Base-by-base conservation (phyloP, 1,140 invertebrate species). In the Drosophila parabipectinata region DNA sequence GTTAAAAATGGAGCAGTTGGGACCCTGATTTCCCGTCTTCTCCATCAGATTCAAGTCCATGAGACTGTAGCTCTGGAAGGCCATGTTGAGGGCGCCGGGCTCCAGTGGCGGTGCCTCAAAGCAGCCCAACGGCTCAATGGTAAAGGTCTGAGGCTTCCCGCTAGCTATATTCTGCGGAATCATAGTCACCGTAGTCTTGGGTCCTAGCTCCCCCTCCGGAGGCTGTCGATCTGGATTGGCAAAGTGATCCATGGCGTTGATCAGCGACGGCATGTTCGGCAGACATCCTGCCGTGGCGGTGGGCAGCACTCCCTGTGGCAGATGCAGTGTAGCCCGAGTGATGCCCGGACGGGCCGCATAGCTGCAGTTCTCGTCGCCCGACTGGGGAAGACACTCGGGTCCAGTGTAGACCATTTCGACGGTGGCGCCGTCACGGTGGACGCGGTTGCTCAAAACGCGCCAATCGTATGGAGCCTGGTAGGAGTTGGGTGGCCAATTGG, bases 391-490 rank as follows among this genome's bases (percentile, higher is more conserved):
- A n/a, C 21, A 14, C 14, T 21, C 34, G n/a, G 1, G 0, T 12
- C 61, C 62, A 0, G 72, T 68, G 63, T 75, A 75, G 37, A 77
- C 44, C 51, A 68, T 56, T 10, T 75, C 57, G 4, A 61, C 18
- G 3, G 41, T 47, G 44, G 72, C 55, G 30, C 69, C 72, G 1
- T 24, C 1, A 4, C 15, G 2, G 8, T 72, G 60, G 4, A 60
- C 41, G 0, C 10, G 12, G 15, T 64, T 73, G 44, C 51, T 53
- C 15, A 73, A n/a, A 7, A 57, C 14, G 5, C 45, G 50, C 72
- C 72, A 73, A 5, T 75, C 50, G 14, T 50, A 55, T 8, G 10
- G 52, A 15, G 47, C 57, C 47, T 60, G 57, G 24, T 60, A 60
- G n/a, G 47, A 32, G 10, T 18, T 18, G 9, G 44, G 15, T 3